These are phyloP conservation scores for Micrasema longulum DNA, from an alignment of 1,140 invertebrate genomes.

Conservation along the genomic window DNA sequence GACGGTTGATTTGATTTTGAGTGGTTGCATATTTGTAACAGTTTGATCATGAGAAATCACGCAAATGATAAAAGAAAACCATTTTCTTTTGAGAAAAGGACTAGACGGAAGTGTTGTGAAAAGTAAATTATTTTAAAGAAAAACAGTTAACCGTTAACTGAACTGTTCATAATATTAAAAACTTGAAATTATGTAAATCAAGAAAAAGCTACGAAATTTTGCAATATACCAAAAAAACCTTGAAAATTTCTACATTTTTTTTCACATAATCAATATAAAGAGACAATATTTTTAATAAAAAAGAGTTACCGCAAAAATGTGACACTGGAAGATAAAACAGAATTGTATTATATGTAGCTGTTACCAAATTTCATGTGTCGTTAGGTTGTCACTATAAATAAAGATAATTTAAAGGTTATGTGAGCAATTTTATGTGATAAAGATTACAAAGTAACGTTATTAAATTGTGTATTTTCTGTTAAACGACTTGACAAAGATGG, in stretches of 20 bases:
- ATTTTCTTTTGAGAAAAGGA: constrained; percentile 32
- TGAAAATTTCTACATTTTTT: not conserved
- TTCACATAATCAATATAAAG: not conserved
- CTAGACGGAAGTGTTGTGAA: constrained; percentile 19
- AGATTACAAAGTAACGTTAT: too few species aligned
- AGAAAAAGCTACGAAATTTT: too few species aligned
- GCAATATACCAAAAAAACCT: not conserved
- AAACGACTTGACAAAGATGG: too few species aligned
- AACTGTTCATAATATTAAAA: not conserved
- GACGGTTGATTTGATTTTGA: not conserved
- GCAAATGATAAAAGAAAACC: constrained; percentile 9
- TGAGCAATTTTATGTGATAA: too few species aligned
- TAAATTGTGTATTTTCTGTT: too few species aligned
- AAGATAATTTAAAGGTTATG: too few species aligned
- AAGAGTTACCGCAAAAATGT: too few species aligned
- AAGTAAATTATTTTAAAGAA: not conserved
- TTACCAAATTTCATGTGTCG: too few species aligned
- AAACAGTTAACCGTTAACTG: not conserved
- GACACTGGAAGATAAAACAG: too few species aligned
- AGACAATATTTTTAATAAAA: not conserved
- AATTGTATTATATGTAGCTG: too few species aligned
- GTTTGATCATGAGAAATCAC: constrained; percentile 6
- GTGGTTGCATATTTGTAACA: not conserved
- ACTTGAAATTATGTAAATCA: too few species aligned
- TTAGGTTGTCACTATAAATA: too few species aligned